These are phyloP conservation scores for Tromatobia lineatoria DNA, from an alignment of 2,888 invertebrate species.

Conservation along the genomic window DNA sequence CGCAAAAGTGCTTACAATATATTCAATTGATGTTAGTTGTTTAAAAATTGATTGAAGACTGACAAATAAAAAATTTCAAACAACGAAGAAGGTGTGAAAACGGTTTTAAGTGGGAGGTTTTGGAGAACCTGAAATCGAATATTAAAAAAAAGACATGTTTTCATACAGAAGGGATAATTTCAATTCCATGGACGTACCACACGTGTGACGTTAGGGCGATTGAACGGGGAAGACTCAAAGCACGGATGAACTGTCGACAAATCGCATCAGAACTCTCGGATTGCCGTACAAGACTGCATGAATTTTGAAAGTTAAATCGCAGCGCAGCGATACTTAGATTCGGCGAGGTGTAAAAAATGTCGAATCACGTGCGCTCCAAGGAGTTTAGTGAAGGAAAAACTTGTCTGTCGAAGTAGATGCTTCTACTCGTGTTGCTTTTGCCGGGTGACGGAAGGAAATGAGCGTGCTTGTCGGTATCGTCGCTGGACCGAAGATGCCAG, in stretches of 20 bases:
- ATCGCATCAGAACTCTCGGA: slow-evolving; percentile 5
- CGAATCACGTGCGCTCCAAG: slow-evolving; percentile 23
- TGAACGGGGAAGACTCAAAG: background rate
- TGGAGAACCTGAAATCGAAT: too few relatives aligned
- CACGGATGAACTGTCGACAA: background rate
- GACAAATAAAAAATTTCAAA: too few relatives aligned
- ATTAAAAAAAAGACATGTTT: too few relatives aligned
- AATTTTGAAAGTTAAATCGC: slow-evolving; percentile 20
- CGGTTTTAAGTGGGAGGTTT: too few relatives aligned
- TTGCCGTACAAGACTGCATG: background rate
- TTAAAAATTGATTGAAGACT: too few relatives aligned
- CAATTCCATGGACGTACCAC: background rate
- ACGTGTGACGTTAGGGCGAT: background rate
- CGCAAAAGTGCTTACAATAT: too few relatives aligned
- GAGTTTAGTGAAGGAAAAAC: slow-evolving; percentile 31
- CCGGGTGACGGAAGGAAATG: slow-evolving; percentile 36
- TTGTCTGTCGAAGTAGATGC: slow-evolving; percentile 17
- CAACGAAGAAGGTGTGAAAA: too few relatives aligned
- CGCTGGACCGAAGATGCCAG: slow-evolving; percentile 29
- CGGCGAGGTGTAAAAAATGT: slow-evolving; percentile 58
- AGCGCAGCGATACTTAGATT: slow-evolving; percentile 35
- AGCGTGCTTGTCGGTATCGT: slow-evolving; percentile 26
- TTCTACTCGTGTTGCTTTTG: slow-evolving; percentile 28
- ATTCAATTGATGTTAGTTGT: too few relatives aligned
- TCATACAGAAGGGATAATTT: background rate